Evolutionary conservation across 2,888 invertebrate genomes (phyloP).

Genomic region (Tetranychus piercei): DNA sequence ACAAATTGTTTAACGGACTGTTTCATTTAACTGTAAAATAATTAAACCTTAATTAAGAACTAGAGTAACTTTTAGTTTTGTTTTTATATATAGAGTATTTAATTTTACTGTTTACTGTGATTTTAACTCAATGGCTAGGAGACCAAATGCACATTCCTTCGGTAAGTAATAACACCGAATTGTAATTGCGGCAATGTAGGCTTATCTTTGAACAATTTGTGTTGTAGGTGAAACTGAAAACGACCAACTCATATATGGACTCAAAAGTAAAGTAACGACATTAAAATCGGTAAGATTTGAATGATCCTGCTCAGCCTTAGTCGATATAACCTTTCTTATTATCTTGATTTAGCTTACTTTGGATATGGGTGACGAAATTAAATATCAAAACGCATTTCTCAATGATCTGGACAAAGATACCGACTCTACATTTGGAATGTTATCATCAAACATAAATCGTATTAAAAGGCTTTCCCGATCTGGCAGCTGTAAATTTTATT

Average conservation of each 20-base stretch:
- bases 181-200: not conserved
- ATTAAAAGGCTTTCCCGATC: conserved; percentile 32
- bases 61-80: too few species aligned
- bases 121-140: not conserved
- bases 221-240: conserved; percentile 43
- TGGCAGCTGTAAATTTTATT: conserved; percentile 33
- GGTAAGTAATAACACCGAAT: not conserved
- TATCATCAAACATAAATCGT: conserved; percentile 33
- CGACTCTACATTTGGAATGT: conserved; percentile 33
- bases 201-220: not conserved
- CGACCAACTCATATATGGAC: conserved; percentile 63
- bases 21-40: too few species aligned
- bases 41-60: too few species aligned
- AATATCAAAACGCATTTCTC: conserved; percentile 68
- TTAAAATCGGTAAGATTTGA: conserved; percentile 51
- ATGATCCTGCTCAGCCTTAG: not conserved
- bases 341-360: conserved; percentile 37
- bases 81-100: not conserved
- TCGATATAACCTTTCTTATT: conserved; percentile 18
- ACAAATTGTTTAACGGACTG: too few species aligned
- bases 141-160: not conserved
- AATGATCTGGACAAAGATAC: conserved; percentile 46
- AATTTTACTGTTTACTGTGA: not conserved
- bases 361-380: conserved; percentile 68
- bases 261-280: conserved; percentile 71